A percentile compares a stretch with the other conserved stretches of the same genome.
Conservation (phyloP, 2,113 vertebrate genomes). For the human region DNA sequence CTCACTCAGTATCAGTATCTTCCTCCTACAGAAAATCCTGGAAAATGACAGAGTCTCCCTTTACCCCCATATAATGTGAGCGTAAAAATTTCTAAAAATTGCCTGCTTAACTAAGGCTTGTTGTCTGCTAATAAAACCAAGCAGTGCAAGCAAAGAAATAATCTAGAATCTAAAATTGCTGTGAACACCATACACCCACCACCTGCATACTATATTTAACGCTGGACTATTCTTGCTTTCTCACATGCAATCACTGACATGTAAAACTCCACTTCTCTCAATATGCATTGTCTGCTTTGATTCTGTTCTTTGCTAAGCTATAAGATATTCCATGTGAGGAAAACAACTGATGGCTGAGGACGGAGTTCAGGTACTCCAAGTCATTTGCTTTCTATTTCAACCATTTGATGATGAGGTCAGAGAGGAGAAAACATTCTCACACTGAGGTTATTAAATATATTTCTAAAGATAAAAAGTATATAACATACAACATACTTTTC, state of each 20-base stretch:
- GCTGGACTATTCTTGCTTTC: background rate
- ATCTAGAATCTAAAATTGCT: background rate
- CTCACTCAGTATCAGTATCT: background rate
- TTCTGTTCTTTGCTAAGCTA: background rate
- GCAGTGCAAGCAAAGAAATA: background rate
- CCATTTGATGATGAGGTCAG: background rate
- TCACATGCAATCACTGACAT: background rate
- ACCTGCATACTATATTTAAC: background rate
- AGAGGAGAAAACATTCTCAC: background rate
- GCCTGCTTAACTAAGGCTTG: background rate
- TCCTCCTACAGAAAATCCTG: background rate
- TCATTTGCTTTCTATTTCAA: background rate
- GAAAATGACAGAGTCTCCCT: background rate
- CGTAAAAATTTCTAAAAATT: constrained; percentile 24
- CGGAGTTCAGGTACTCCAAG: background rate
- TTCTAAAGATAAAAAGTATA: background rate
- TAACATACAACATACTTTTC: constrained; percentile 18
- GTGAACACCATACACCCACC: background rate
- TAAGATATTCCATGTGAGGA: background rate
- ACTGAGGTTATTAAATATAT: background rate
- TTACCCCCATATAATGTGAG: background rate
- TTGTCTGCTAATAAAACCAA: background rate
- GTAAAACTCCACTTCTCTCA: background rate
- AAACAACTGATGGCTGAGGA: background rate
- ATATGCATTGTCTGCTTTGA: background rate